These are phyloP conservation scores for Andrena trimmerana DNA, from an alignment of 2,888 invertebrate species.

Conservation along the genomic window DNA sequence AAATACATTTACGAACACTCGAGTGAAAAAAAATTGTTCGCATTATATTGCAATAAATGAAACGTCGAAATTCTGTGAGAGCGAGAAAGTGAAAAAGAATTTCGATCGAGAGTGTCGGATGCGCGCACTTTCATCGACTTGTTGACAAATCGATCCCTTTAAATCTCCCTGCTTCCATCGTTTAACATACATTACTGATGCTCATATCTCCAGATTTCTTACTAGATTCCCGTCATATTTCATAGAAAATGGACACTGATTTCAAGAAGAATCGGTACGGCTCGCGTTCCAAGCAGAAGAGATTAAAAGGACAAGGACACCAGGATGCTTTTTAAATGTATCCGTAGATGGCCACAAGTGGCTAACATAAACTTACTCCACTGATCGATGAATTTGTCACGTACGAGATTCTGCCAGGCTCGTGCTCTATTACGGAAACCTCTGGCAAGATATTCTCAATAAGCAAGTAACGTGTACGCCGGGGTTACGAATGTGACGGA, in stretches of 20 bases:
- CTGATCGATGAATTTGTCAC: conserved; percentile 80
- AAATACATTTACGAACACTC: conserved; percentile 8
- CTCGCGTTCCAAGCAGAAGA: neutral
- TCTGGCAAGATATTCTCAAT: conserved; percentile 11
- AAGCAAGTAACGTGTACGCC: neutral
- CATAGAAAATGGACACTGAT: neutral
- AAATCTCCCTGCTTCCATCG: conserved; percentile 60
- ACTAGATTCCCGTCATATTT: neutral
- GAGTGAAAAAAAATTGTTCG: neutral
- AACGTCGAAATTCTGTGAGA: neutral
- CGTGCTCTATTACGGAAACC: conserved; percentile 41
- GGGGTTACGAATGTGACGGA: neutral
- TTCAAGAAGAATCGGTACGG: neutral
- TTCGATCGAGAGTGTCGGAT: conserved; percentile 47
- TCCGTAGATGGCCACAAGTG: conserved; percentile 82
- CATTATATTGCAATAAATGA: neutral
- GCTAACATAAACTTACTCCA: conserved; percentile 77
- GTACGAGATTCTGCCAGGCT: conserved; percentile 57
- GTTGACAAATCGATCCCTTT: conserved; percentile 76
- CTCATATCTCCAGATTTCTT: conserved; percentile 5
- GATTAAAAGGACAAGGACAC: conserved; percentile 57
- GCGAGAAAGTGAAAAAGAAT: conserved; percentile 32
- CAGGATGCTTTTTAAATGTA: conserved; percentile 70
- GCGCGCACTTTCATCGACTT: conserved; percentile 74
- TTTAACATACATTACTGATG: conserved; percentile 34